These are phyloP conservation scores for Scaptomyza hsui DNA, from an alignment of 1,140 invertebrate species.

Conservation along the genomic window DNA sequence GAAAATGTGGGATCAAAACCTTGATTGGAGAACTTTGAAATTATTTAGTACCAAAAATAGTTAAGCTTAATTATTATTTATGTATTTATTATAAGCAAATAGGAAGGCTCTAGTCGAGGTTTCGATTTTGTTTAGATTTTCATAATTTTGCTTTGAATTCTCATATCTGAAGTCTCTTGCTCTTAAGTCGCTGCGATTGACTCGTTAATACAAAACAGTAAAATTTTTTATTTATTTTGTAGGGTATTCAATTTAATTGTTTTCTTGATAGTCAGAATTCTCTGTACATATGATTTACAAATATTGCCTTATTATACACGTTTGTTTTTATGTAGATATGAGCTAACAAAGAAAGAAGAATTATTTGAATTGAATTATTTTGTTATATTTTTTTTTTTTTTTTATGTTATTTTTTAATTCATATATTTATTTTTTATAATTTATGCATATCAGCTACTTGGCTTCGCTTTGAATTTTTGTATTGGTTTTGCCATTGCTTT, in stretches of 20 bases:
- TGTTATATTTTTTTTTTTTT: conserved; percentile 22
- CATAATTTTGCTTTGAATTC: no score
- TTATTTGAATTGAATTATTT: conserved; percentile 42
- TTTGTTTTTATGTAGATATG: background rate
- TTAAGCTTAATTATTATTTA: no score
- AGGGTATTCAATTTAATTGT: background rate
- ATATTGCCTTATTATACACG: background rate
- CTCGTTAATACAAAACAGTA: no score
- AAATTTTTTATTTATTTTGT: background rate
- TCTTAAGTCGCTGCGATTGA: no score
- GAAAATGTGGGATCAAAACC: no score
- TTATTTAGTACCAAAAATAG: no score
- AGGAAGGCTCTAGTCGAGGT: no score
- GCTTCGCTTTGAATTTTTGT: conserved; percentile 27
- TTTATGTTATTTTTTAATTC: conserved; percentile 20
- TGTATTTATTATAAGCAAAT: no score
- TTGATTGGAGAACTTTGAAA: no score
- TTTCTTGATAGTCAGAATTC: background rate
- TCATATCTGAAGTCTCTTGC: no score
- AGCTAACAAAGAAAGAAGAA: no score
- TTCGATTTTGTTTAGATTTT: no score
- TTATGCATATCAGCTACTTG: conserved; percentile 54
- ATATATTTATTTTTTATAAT: conserved; percentile 33
- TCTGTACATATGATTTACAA: background rate
- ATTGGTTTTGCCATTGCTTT: background rate